Conservation (phyloP, 1,140 invertebrate species). For the Sitobion miscanthi region DNA sequence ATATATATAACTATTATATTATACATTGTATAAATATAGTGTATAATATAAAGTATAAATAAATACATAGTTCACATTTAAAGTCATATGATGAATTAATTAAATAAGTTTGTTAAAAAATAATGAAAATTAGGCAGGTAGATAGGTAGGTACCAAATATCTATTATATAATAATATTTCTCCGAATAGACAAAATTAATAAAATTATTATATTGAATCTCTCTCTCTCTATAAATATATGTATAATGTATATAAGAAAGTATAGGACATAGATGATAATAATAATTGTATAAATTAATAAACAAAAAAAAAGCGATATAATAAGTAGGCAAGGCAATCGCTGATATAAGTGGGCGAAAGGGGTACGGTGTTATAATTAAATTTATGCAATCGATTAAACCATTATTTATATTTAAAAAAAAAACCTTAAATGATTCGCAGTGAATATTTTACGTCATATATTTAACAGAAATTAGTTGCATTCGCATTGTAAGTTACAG, state of each 20-base stretch:
- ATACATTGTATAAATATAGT: too few species aligned
- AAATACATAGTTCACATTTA: not conserved
- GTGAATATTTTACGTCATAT: not conserved
- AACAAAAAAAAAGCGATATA: not conserved
- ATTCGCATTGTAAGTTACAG: not conserved
- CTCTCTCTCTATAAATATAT: not conserved
- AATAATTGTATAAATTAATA: not conserved
- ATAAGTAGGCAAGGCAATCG: not conserved
- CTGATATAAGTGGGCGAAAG: not conserved
- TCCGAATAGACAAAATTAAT: not conserved
- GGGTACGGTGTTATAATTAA: not conserved
- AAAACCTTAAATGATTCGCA: not conserved
- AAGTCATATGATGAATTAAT: not conserved
- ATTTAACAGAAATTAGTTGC: not conserved
- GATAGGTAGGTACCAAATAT: not conserved
- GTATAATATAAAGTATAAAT: too few species aligned
- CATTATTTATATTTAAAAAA: not conserved
- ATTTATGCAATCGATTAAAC: not conserved
- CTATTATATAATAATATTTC: not conserved
- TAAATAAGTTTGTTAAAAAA: not conserved
- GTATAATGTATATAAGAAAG: not conserved
- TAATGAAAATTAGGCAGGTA: not conserved
- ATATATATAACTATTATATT: too few species aligned
- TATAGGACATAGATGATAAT: not conserved
- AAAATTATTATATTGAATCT: not conserved